Percentiles rank a stretch among this genome's conserved stretches.
Evolutionary conservation across 1,140 invertebrate species (phyloP).

Genomic region (Procambarus clarkii): DNA sequence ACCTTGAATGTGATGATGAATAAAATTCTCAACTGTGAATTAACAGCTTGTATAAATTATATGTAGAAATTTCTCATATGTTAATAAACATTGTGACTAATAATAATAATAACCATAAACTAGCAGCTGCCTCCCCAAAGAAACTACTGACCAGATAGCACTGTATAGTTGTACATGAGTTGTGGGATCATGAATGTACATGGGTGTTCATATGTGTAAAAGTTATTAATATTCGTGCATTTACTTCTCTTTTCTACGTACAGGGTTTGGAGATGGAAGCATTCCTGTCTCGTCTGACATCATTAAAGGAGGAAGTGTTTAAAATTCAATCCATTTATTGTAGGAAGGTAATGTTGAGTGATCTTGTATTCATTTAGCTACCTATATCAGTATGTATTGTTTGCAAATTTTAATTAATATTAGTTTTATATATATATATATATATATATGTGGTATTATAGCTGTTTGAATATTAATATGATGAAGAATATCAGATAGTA

Average conservation of each 20-base stretch:
- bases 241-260: neutral
- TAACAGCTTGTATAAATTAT: too few species aligned
- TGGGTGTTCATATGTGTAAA: too few species aligned
- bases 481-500: neutral
- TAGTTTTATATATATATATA: neutral
- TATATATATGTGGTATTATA: neutral
- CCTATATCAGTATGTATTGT: neutral
- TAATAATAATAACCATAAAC: too few species aligned
- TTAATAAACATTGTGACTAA: too few species aligned
- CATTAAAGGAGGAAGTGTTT: conserved; percentile 67
- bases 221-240: too few species aligned
- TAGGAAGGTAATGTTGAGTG: conserved; percentile 40
- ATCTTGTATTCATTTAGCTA: neutral
- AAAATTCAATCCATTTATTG: conserved; percentile 67
- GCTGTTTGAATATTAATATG: neutral
- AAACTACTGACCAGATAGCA: too few species aligned
- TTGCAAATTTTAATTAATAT: neutral
- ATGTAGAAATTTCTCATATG: too few species aligned
- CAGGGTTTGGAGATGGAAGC: conserved; percentile 77
- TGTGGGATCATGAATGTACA: too few species aligned
- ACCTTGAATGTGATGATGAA: too few species aligned
- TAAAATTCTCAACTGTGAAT: too few species aligned
- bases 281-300: conserved; percentile 72
- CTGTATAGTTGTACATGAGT: too few species aligned
- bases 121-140: too few species aligned